phyloP scores from a whole-genome alignment of 2,888 invertebrate genomes.

The Cerastoderma edule region DNA sequence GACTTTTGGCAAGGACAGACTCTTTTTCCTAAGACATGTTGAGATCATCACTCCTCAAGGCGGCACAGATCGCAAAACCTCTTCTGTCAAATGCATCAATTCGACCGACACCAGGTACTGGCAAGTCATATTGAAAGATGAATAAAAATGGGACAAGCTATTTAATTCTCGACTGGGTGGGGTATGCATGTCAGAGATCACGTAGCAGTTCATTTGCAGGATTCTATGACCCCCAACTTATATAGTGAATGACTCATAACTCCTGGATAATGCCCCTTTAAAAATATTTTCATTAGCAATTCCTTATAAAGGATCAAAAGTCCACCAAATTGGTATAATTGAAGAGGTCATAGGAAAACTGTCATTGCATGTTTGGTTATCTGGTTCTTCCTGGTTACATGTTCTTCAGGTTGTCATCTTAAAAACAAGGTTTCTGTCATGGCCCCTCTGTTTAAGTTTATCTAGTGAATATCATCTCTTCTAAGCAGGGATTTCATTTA shows the following conservation, averaged over 20 bases:
- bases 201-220: neutral
- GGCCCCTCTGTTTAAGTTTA: too few relatives aligned
- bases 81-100: neutral
- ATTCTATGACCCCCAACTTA: neutral
- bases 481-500: too few relatives aligned
- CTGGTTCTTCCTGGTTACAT: too few relatives aligned
- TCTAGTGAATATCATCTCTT: too few relatives aligned
- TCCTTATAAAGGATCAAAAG: neutral
- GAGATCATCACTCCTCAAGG: neutral
- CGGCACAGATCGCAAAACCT: slow-evolving; percentile 8
- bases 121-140: neutral
- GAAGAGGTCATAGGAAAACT: too few relatives aligned
- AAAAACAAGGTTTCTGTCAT: too few relatives aligned
- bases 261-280: neutral
- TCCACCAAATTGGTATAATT: neutral
- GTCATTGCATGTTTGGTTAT: too few relatives aligned
- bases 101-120: neutral
- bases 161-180: neutral
- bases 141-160: neutral
- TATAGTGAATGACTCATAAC: neutral
- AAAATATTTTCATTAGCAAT: neutral
- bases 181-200: neutral
- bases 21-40: neutral
- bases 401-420: too few relatives aligned
- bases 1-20: slow-evolving; percentile 17